Conservation (phyloP, 1,140 invertebrate genomes). For the Drosophila arawakana region DNA sequence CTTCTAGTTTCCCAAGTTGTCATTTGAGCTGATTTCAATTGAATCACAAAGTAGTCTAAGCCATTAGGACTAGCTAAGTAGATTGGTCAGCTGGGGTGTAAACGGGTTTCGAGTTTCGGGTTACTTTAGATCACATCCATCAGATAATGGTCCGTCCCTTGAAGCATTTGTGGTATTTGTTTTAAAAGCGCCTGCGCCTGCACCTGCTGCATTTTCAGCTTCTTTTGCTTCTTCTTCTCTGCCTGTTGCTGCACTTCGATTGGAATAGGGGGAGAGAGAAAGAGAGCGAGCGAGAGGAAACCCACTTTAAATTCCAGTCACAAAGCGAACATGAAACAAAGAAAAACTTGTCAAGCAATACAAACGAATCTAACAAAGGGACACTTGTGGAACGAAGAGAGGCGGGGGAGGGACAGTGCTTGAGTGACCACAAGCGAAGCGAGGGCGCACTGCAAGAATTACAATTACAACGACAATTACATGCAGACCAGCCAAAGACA, state of each 20-base stretch:
- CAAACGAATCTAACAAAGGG: constrained; percentile 72
- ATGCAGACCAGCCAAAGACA: constrained; percentile 6
- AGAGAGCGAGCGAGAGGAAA: background rate
- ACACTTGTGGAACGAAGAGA: constrained; percentile 27
- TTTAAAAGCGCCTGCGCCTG: constrained; percentile 66
- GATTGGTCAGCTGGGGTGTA: constrained; percentile 40
- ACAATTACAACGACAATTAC: constrained; percentile 58
- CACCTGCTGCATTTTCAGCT: constrained; percentile 55
- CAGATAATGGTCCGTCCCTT: constrained; percentile 37
- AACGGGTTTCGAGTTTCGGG: constrained; percentile 57
- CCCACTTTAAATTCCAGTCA: constrained; percentile 74
- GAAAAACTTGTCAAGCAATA: constrained; percentile 61
- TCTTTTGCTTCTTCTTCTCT: background rate
- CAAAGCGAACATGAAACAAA: constrained; percentile 56
- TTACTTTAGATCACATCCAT: constrained; percentile 27
- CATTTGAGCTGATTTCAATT: constrained; percentile 12
- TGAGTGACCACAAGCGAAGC: constrained; percentile 44
- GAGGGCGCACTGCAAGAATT: constrained; percentile 62
- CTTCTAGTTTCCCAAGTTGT: background rate
- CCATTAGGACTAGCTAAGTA: constrained; percentile 60
- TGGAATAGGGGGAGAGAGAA: background rate
- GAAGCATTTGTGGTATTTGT: constrained; percentile 68
- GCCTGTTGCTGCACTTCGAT: constrained; percentile 23
- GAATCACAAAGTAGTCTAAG: constrained; percentile 16
- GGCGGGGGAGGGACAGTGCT: constrained; percentile 5